Percentiles rank a stretch among this genome's conserved stretches.
These are phyloP conservation scores for Trissolcus brochymenae DNA, from an alignment of 2,888 invertebrate species.

Conservation along the genomic window DNA sequence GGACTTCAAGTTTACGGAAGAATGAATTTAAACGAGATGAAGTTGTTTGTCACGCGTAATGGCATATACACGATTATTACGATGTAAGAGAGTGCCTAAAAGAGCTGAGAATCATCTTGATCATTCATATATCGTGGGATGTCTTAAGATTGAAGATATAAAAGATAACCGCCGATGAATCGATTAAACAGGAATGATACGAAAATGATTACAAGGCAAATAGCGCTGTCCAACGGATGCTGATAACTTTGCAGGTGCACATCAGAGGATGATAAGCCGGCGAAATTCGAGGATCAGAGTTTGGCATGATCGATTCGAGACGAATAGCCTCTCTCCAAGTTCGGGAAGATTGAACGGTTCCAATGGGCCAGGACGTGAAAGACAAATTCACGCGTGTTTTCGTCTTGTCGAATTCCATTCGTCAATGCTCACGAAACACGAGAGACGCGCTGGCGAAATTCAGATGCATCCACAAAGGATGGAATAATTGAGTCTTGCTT, in stretches of 20 bases:
- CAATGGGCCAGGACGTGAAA: constrained; percentile 1
- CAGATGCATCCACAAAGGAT: constrained; percentile 22
- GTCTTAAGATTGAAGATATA: too few relatives aligned
- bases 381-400: constrained; percentile 16
- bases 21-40: too few relatives aligned
- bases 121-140: background rate
- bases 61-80: too few relatives aligned
- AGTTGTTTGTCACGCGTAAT: too few relatives aligned
- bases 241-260: constrained; percentile 21
- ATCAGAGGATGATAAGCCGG: constrained; percentile 22
- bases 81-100: background rate
- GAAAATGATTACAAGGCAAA: constrained; percentile 43
- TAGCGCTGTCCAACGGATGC: constrained; percentile 24
- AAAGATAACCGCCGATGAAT: constrained; percentile 34
- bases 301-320: constrained; percentile 21
- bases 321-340: too few relatives aligned
- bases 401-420: background rate
- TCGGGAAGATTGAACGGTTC: constrained; percentile 31
- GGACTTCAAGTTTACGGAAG: too few relatives aligned
- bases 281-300: constrained; percentile 16
- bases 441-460: constrained; percentile 19
- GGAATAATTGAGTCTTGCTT: constrained; percentile 41
- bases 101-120: too few relatives aligned
- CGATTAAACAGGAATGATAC: constrained; percentile 26
- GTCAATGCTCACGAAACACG: background rate